Base-by-base conservation (phyloP, 1,140 invertebrate genomes). In the Drosophila mauritiana region DNA sequence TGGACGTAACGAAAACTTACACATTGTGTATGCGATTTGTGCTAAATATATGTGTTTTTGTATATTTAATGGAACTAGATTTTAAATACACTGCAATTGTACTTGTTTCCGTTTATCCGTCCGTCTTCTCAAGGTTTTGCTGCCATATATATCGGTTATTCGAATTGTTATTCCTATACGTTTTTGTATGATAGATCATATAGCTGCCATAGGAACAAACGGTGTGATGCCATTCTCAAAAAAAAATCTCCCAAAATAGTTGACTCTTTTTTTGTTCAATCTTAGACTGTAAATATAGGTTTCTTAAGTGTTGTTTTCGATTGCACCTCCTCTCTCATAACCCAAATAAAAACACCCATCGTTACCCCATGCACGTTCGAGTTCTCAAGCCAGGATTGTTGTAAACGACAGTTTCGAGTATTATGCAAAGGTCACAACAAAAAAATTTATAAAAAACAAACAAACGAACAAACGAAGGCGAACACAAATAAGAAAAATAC, bases 311-410 rank as follows among this genome's bases (percentile, higher is more conserved):
- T 48, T 61, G 40, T 58, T 20, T 36, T 37, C 5, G 17, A 46
- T 25, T 27, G 20, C 20, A 46, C 42, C 15, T 11, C 27, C 27
- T 22, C 40, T 52, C 15, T 36, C 2, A 22, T 52, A 36, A 4
- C 49, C 49, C 27, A 17, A 12, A 17, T 34, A 12, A 17, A 15
- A 34, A 10, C 12, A 10, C 31, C 8, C 12, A 1, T n/a, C 15
- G 11, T 13, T 2, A 8, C 22, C 42, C 51, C 63, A 67, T 15
- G 51, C 64, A 72, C 25, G 17, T 37, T 72, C 39, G 55, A 72
- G 43, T 70, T 73, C 68, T 59, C 45, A 72, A 52, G 46, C 45
- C 54, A 73, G 46, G 45, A 46, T 56, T 72, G 72, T 65, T 74
- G 39, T 56, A 56, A 74, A 73, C 43, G 58, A 74, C 53, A 57